Base-by-base conservation (phyloP, 2,113 vertebrate genomes). In the Coreoperca whiteheadi region DNA sequence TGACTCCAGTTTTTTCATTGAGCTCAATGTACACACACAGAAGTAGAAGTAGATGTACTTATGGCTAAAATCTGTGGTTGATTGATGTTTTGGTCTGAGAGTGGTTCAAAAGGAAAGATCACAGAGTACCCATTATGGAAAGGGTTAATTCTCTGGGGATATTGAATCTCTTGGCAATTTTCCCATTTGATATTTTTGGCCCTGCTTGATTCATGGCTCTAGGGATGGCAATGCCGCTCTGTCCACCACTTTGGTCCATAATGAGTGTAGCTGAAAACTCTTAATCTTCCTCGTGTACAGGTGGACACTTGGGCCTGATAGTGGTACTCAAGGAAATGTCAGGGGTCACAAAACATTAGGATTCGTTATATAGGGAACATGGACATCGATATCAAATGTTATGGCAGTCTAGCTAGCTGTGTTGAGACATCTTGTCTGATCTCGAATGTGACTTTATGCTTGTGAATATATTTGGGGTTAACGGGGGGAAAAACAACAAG, bases 21-120 rank as follows among this genome's bases (percentile, higher is more conserved):
- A n/a, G n/a, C n/a, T n/a, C n/a, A n/a, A n/a, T n/a, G n/a, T n/a
- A n/a, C n/a, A n/a, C n/a, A n/a, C n/a, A n/a, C n/a, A n/a, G n/a
- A n/a, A n/a, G n/a, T n/a, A n/a, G n/a, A n/a, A n/a, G n/a, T n/a
- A n/a, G n/a, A n/a, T n/a, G n/a, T n/a, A n/a, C n/a, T n/a, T n/a
- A n/a, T n/a, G n/a, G n/a, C n/a, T n/a, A n/a, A n/a, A n/a, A n/a
- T 57, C 5, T 54, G 28, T 25, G 16, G 50, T 56, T 37, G 41
- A 57, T 28, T 25, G 10, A 9, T 80, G 51, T 50, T 65, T 50
- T 66, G 10, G 15, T 72, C 78, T 64, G 9, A 25, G 54, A 61
- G 46, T 39, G 34, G 9, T 34, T 15, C 20, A 11, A 39, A 43
- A 59, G 25, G 11, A 51, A 65, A 61, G 56, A 23, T 7, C 7